Percentiles rank a stretch among this genome's conserved stretches.
phyloP scores from a whole-genome alignment of 2,888 invertebrate species.

The Alviniconcha strummeri region DNA sequence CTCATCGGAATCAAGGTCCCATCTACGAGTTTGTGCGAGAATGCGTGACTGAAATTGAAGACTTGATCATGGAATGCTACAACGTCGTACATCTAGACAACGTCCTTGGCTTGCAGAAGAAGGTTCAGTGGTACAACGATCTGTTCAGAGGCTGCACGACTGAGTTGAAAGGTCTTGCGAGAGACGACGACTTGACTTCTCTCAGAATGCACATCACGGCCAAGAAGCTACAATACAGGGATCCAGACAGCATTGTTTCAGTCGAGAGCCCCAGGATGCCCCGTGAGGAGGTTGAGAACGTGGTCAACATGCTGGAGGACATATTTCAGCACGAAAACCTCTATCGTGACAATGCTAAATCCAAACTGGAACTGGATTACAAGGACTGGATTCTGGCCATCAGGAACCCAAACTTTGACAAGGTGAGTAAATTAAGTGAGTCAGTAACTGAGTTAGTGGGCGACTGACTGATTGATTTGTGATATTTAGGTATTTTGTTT shows the following conservation, averaged over 20 bases:
- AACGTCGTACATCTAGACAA: constrained; percentile 40
- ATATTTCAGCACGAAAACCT: constrained; percentile 43
- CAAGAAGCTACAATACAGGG: constrained; percentile 44
- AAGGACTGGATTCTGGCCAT: constrained; percentile 54
- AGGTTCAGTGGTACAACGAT: constrained; percentile 43
- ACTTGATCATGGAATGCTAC: constrained; percentile 49
- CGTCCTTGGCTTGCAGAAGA: constrained; percentile 30
- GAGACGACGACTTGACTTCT: constrained; percentile 30
- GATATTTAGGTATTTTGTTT: no score
- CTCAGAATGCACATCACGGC: constrained; percentile 43
- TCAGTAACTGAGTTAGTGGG: no score
- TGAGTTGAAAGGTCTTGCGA: constrained; percentile 24
- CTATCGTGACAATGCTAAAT: constrained; percentile 29
- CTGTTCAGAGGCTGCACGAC: constrained; percentile 39
- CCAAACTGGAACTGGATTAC: constrained; percentile 49
- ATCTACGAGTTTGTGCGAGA: constrained; percentile 37
- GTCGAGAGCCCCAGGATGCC: constrained; percentile 31
- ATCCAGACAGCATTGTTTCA: constrained; percentile 19
- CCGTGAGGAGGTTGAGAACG: constrained; percentile 34
- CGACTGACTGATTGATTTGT: no score
- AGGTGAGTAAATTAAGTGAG: no score
- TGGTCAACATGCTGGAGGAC: constrained; percentile 45
- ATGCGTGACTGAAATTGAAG: constrained; percentile 44
- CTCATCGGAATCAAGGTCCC: background rate
- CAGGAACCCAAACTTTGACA: constrained; percentile 39